phyloP scores from a whole-genome alignment of 2,797 vertebrate species.

The Melanotaenia boesemani region DNA sequence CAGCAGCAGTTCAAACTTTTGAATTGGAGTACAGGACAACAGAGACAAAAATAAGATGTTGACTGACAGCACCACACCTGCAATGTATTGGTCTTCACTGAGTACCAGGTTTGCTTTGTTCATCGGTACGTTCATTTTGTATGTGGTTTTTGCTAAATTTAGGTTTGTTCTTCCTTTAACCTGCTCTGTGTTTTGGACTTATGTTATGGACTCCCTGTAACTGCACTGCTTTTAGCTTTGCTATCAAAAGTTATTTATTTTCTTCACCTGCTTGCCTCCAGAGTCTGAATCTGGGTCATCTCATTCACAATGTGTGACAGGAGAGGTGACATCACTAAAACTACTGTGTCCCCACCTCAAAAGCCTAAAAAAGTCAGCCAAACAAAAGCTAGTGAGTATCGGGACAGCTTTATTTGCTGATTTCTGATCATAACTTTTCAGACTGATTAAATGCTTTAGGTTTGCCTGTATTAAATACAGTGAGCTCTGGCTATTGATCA shows the following conservation, averaged over 20 bases:
- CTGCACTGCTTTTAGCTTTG: not conserved
- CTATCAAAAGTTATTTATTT: not conserved
- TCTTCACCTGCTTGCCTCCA: not conserved
- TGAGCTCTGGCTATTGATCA: not conserved
- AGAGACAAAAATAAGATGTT: too few relatives aligned
- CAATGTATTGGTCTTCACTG: too few relatives aligned
- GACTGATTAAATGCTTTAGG: too few relatives aligned
- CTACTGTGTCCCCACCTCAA: not conserved
- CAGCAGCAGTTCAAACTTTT: too few relatives aligned
- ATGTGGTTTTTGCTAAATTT: not conserved
- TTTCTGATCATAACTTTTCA: not conserved
- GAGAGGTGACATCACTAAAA: not conserved
- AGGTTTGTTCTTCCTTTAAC: not conserved
- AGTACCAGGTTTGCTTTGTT: not conserved
- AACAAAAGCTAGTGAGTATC: not conserved
- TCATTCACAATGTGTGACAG: not conserved
- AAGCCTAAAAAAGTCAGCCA: not conserved
- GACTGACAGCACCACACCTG: too few relatives aligned
- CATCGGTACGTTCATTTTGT: not conserved
- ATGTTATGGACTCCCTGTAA: not conserved
- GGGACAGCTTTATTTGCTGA: not conserved
- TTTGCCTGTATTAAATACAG: not conserved
- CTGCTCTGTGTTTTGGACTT: not conserved
- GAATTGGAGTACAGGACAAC: too few relatives aligned
- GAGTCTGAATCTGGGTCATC: not conserved